These are phyloP conservation scores for Limulus polyphemus DNA, from an alignment of 2,888 invertebrate species.

Conservation along the genomic window DNA sequence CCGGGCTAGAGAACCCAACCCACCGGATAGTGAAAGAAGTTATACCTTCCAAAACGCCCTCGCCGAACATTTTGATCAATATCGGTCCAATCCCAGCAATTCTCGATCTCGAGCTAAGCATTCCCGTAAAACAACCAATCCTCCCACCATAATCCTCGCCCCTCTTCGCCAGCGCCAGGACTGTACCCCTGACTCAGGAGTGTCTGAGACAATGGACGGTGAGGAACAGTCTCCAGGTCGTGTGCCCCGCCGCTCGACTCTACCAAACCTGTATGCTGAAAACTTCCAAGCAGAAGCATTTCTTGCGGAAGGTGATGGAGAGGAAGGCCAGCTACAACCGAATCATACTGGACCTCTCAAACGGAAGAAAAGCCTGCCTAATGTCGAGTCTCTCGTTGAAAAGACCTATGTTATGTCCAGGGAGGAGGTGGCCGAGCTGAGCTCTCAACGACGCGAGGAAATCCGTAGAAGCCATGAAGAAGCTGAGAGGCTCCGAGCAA, in stretches of 20 bases:
- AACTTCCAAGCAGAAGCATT: constrained; percentile 4
- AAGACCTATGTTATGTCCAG: constrained; percentile 69
- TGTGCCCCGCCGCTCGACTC: constrained; percentile 22
- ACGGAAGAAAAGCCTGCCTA: constrained; percentile 93
- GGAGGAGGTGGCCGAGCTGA: constrained; percentile 86
- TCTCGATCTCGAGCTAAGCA: no score
- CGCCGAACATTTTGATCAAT: constrained; percentile 86
- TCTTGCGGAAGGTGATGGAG: constrained; percentile 19
- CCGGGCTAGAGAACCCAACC: no score
- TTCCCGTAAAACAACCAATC: no score
- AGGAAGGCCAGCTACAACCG: not conserved
- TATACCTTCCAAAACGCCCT: constrained; percentile 42
- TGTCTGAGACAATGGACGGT: constrained; percentile 27
- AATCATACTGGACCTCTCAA: constrained; percentile 37
- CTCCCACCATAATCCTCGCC: no score
- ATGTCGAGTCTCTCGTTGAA: constrained; percentile 52
- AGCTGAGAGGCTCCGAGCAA: constrained; percentile 78
- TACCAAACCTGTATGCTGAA: constrained; percentile 8
- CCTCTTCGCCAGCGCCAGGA: constrained; percentile 10
- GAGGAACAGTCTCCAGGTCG: constrained; percentile 22
- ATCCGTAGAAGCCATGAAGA: constrained; percentile 80
- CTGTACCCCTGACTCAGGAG: constrained; percentile 29
- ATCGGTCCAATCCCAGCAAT: constrained; percentile 35
- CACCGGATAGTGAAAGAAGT: constrained; percentile 16
- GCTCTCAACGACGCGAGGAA: constrained; percentile 87